Percentiles rank a stretch among this genome's conserved stretches.
Evolutionary conservation across 2,888 invertebrate genomes (phyloP).

Genomic region (Neuroscelio doddi): DNA sequence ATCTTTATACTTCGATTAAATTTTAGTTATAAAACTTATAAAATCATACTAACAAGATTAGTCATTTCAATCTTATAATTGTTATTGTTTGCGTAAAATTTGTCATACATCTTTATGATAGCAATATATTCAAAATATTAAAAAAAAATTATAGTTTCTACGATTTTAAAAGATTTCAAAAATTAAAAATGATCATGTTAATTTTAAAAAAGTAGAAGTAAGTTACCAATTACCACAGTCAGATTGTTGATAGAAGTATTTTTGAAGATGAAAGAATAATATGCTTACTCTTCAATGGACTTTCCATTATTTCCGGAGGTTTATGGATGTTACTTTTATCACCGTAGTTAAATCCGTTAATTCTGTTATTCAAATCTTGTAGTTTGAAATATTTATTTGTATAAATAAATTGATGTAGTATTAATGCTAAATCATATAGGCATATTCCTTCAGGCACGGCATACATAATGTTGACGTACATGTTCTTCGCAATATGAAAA

Average conservation of each 20-base stretch:
- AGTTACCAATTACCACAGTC: slow-evolving; percentile 7
- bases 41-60: no score
- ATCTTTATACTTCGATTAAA: no score
- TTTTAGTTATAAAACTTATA: no score
- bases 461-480: slow-evolving; percentile 19
- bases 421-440: slow-evolving; percentile 10
- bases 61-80: no score
- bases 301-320: slow-evolving; percentile 12
- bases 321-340: slow-evolving; percentile 11
- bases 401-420: slow-evolving; percentile 12
- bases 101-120: no score
- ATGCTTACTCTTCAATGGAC: not conserved
- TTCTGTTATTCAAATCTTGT: slow-evolving; percentile 18
- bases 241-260: slow-evolving; percentile 8
- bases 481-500: slow-evolving; percentile 21
- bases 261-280: no score
- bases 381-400: slow-evolving; percentile 10
- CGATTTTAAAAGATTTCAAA: no score
- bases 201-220: no score
- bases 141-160: no score
- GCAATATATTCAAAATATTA: no score
- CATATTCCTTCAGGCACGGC: slow-evolving; percentile 15
- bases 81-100: no score
- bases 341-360: slow-evolving; percentile 22
- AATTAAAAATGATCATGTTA: no score